Evolutionary conservation across 2,113 vertebrate species (phyloP).

Genomic region (Dromiciops gliroides): DNA sequence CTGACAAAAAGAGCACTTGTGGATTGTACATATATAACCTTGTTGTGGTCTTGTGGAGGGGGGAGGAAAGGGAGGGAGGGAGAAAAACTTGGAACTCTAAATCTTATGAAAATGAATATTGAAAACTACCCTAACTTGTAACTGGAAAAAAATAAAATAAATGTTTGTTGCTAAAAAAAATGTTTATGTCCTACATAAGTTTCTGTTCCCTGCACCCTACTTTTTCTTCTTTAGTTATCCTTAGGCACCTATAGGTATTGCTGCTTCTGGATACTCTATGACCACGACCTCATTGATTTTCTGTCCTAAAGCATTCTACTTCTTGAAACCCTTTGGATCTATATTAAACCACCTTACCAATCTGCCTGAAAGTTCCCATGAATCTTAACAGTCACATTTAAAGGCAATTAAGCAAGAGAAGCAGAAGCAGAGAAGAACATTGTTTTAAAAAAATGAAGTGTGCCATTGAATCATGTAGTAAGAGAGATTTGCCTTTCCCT

Average conservation of each 20-base stretch:
- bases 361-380: neutral
- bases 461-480: too few relatives aligned
- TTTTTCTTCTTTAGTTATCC: too few relatives aligned
- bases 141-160: too few relatives aligned
- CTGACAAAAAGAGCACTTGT: too few relatives aligned
- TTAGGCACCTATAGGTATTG: neutral
- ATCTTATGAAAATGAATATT: too few relatives aligned
- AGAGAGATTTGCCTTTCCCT: neutral
- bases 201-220: rapidly evolving
- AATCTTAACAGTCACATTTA: neutral
- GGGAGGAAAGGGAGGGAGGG: too few relatives aligned
- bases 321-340: neutral
- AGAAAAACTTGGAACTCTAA: too few relatives aligned
- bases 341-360: neutral
- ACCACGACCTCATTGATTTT: neutral
- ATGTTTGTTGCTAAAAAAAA: too few relatives aligned
- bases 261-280: neutral
- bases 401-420: neutral
- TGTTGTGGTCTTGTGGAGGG: too few relatives aligned
- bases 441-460: neutral
- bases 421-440: neutral
- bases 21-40: too few relatives aligned
- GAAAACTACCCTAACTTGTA: too few relatives aligned
- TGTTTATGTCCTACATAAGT: neutral
- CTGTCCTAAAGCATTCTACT: neutral